A percentile compares a stretch with the other conserved stretches of the same genome.
Conservation (phyloP, 2,797 vertebrate genomes). For the Aphelocoma californica region DNA sequence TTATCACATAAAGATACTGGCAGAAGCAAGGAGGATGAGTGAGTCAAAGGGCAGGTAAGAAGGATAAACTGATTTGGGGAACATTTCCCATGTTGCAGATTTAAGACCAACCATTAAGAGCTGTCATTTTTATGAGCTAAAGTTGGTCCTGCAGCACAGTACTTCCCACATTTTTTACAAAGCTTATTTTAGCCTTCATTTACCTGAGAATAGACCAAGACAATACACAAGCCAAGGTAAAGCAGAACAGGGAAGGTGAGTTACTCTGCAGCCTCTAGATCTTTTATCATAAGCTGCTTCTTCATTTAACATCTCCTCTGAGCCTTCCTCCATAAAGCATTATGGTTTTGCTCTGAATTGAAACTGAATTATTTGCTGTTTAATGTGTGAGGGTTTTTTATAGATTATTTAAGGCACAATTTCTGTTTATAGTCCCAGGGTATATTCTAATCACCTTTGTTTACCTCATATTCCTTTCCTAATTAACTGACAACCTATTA, state of each 20-base stretch:
- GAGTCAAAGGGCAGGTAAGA: conserved; percentile 3
- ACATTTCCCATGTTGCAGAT: neutral
- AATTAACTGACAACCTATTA: conserved; percentile 85
- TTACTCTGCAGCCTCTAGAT: neutral
- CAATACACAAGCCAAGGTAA: neutral
- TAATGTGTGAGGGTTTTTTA: conserved; percentile 40
- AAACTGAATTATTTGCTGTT: conserved; percentile 63
- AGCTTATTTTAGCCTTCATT: neutral
- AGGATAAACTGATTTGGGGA: neutral
- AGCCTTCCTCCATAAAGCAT: conserved; percentile 39
- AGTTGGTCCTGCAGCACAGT: neutral
- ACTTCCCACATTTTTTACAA: neutral
- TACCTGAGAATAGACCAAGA: neutral
- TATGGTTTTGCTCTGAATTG: conserved; percentile 38
- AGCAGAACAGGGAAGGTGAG: neutral
- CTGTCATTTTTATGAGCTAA: neutral
- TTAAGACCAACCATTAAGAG: neutral
- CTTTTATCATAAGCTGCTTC: conserved; percentile 2
- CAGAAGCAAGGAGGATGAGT: neutral
- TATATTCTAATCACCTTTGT: conserved; percentile 84
- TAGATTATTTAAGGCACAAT: conserved; percentile 78
- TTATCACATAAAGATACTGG: conserved; percentile 1
- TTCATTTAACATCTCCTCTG: conserved; percentile 7
- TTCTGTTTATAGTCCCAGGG: conserved; percentile 81
- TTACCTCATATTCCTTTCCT: conserved; percentile 81